Base-by-base conservation (phyloP, 2,113 vertebrate species). In the Nyctereutes procyonoides region DNA sequence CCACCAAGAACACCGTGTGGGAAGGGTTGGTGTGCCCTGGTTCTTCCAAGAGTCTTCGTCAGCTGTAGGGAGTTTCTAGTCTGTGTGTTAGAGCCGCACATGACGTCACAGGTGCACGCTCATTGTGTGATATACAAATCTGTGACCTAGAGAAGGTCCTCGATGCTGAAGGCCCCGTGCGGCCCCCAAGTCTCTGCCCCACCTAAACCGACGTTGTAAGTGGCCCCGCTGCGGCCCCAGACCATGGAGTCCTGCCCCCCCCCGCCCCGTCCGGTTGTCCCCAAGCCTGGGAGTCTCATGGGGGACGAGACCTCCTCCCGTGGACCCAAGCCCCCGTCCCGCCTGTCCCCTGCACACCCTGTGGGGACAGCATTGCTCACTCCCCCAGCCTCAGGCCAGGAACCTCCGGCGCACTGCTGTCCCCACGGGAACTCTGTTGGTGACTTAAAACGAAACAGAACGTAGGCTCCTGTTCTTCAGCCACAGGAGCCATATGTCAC, bases 21-120 rank as follows among this genome's bases (percentile, higher is more conserved):
- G 80, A 17, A 30, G 62, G 32, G 26, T 82, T 24, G n/a, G 28
- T 3, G 0, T 11, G 30, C 10, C 8, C 32, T 19, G 12, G n/a
- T 69, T 20, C 48, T 80, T 82, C 24, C 9, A 16, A 16, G 35
- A 62, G 32, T 32, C 62, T 58, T 43, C n/a, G 20, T 76, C 65
- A 26, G 1, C 26, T 20, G 11, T 19, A 62, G 38, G 43, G 35
- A 26, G 19, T 38, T 60, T 60, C 60, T 24, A 35, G n/a, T 65
- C 24, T 0, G 0, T 4, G 10, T 16, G 22, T 51, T 67, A n/a
- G 12, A 0, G 43, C n/a, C 32, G 5, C 5, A 3, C 2, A 0
- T 3, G 38, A 32, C 1, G 3, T 38, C 20, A 30, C 20, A 35
- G 12, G 16, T 0, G 10, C 1, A 0, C 28, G 55, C 14, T 62